Evolutionary conservation across 2,888 invertebrate species (phyloP).

Genomic region (Schizotus pectinicornis): DNA sequence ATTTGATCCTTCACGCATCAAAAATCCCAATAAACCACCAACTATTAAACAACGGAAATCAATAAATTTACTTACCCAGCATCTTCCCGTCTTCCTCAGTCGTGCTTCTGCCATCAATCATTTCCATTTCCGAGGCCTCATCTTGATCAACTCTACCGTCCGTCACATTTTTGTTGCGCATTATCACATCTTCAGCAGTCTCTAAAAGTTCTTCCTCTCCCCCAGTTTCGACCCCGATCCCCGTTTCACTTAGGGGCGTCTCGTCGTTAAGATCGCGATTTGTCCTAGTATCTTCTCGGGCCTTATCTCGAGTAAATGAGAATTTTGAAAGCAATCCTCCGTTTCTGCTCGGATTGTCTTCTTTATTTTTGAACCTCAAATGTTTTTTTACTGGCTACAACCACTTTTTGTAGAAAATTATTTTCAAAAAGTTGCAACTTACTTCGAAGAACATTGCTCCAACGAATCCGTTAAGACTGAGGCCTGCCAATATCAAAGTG

Average conservation of each 20-base stretch:
- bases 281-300: no score
- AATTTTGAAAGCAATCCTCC: no score
- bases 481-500: conserved; percentile 66
- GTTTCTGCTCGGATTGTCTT: not conserved
- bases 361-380: not conserved
- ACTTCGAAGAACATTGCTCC: conserved; percentile 61
- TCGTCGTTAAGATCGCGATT: no score
- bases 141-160: not conserved
- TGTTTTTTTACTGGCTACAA: conserved; percentile 1
- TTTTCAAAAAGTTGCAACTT: conserved; percentile 46
- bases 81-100: conserved; percentile 14
- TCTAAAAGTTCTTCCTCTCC: not conserved
- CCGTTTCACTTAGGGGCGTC: no score
- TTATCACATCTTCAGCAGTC: conserved; percentile 5
- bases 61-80: conserved; percentile 17
- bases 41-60: conserved; percentile 4
- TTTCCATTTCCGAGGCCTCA: not conserved
- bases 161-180: not conserved
- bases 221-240: no score
- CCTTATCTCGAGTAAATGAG: no score
- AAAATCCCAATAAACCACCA: not conserved
- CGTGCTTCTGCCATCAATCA: not conserved
- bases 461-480: conserved; percentile 67
- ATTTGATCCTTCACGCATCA: conserved; percentile 8
- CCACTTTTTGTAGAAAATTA: conserved; percentile 5